Conservation (phyloP, 2,888 invertebrate species). For the Leucoptera coffeella region DNA sequence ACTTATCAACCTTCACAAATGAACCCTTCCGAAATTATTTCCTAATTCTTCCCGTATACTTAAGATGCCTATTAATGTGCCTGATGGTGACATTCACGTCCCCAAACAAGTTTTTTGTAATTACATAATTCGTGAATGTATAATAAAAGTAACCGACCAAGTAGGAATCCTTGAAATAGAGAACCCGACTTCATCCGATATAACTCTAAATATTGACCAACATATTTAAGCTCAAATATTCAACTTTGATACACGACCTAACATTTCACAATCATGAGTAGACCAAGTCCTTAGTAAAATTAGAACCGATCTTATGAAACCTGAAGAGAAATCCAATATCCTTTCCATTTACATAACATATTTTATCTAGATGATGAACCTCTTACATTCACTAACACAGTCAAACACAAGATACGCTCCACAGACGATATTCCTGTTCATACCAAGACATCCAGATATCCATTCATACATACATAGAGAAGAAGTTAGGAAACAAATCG, state of each 20-base stretch:
- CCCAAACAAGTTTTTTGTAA: too few relatives aligned
- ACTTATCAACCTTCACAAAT: too few relatives aligned
- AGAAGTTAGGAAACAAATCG: slow-evolving; percentile 2
- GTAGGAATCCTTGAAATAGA: not conserved
- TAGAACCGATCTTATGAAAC: not conserved
- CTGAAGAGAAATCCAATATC: not conserved
- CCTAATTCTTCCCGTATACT: too few relatives aligned
- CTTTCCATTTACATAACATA: slow-evolving; percentile 1
- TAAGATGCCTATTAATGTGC: too few relatives aligned
- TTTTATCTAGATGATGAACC: slow-evolving; percentile 5
- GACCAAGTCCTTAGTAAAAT: too few relatives aligned
- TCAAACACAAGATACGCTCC: slow-evolving; percentile 9
- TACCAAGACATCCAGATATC: slow-evolving; percentile 9
- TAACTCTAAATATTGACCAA: not conserved
- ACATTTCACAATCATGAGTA: not conserved
- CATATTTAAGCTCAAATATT: not conserved
- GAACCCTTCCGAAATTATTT: too few relatives aligned
- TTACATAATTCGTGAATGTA: too few relatives aligned
- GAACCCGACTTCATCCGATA: not conserved
- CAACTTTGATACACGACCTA: not conserved
- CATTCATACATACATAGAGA: slow-evolving; percentile 2
- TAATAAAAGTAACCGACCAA: too few relatives aligned
- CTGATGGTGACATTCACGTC: too few relatives aligned
- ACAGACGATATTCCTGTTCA: slow-evolving; percentile 7
- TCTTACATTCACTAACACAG: slow-evolving; percentile 7